Percentiles rank a stretch among this genome's conserved stretches.
Conservation (phyloP, 2,888 invertebrate genomes). For the Amitus sp. region DNA sequence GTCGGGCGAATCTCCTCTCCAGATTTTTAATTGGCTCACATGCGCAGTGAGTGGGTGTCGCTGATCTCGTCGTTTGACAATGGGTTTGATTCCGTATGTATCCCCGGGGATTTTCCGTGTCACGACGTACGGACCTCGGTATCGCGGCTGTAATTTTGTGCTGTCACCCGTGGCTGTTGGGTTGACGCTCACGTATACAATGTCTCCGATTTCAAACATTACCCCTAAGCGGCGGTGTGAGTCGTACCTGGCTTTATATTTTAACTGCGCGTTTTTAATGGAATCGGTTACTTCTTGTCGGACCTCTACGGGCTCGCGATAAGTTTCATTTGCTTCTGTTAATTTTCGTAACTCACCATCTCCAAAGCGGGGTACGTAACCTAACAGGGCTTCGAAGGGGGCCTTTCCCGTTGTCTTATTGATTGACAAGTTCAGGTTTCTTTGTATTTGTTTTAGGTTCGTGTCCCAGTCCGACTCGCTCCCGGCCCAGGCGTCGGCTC, state of each 20-base stretch:
- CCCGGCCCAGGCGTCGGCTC: not conserved
- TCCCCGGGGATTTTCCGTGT: slow-evolving; percentile 8
- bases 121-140: slow-evolving; percentile 17
- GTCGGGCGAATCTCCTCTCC: slow-evolving; percentile 7
- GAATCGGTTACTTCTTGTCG: not conserved
- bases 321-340: slow-evolving; percentile 8
- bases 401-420: slow-evolving; percentile 16
- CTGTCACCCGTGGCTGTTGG: slow-evolving; percentile 21
- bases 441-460: not conserved
- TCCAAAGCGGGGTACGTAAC: slow-evolving; percentile 12
- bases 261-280: slow-evolving; percentile 4
- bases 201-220: slow-evolving; percentile 8
- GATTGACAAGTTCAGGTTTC: not conserved
- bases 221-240: slow-evolving; percentile 4
- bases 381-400: slow-evolving; percentile 11
- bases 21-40: slow-evolving; percentile 17
- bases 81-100: slow-evolving; percentile 12
- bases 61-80: not conserved
- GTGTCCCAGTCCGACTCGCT: not conserved
- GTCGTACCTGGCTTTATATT: slow-evolving; percentile 26
- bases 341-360: slow-evolving; percentile 11
- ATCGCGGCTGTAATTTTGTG: slow-evolving; percentile 19
- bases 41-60: slow-evolving; percentile 9
- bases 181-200: slow-evolving; percentile 15
- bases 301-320: slow-evolving; percentile 2